These are phyloP conservation scores for Chymomyza amoena DNA, from an alignment of 2,888 invertebrate genomes.

Conservation along the genomic window DNA sequence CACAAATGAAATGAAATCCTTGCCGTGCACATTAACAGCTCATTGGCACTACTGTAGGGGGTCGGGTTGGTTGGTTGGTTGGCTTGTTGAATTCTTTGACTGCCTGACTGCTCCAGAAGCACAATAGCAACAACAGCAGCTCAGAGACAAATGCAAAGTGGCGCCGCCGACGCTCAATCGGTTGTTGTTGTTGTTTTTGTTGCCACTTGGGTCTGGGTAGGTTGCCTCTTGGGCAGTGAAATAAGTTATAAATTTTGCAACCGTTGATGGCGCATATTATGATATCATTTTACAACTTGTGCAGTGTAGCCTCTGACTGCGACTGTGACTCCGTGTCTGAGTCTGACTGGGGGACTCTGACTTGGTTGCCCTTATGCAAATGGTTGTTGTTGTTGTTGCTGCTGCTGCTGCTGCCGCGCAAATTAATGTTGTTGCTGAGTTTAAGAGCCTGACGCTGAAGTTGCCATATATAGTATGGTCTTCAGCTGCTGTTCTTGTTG, in stretches of 20 bases:
- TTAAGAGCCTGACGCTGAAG: constrained; percentile 55
- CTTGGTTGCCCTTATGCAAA: constrained; percentile 57
- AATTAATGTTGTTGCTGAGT: constrained; percentile 76
- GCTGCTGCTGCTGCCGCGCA: constrained; percentile 48
- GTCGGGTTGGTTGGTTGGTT: constrained; percentile 40
- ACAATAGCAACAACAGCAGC: constrained; percentile 1
- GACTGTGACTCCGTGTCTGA: background rate
- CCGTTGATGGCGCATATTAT: constrained; percentile 78
- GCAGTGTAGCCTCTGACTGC: constrained; percentile 37
- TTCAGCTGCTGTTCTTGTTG: constrained; percentile 70
- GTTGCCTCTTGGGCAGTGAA: constrained; percentile 43
- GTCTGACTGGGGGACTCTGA: background rate
- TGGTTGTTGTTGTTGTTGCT: constrained; percentile 22
- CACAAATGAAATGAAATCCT: constrained; percentile 66
- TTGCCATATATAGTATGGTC: constrained; percentile 11
- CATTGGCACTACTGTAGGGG: constrained; percentile 76
- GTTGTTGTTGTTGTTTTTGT: constrained; percentile 4
- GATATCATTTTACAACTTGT: constrained; percentile 77
- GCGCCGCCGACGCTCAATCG: constrained; percentile 52
- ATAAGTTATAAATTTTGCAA: constrained; percentile 78
- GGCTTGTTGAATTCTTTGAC: background rate
- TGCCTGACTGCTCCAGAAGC: constrained; percentile 25
- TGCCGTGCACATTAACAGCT: constrained; percentile 76
- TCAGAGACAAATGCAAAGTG: constrained; percentile 41
- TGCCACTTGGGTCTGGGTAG: constrained; percentile 19